Evolutionary conservation across 2,797 vertebrate species (phyloP).

Genomic region (Hoplostethus mediterraneus): DNA sequence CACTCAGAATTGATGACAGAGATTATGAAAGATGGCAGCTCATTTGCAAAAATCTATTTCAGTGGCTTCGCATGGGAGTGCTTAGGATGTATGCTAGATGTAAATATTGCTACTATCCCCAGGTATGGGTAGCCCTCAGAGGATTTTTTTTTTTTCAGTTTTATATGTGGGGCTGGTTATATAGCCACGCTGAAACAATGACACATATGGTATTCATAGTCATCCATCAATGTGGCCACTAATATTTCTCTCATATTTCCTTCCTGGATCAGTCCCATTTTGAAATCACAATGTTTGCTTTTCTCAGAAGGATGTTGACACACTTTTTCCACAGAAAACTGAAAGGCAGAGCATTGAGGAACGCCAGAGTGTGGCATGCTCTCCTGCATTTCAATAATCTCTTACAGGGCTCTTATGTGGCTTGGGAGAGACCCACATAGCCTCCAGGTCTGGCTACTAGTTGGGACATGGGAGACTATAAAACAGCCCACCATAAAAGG

Average conservation of each 20-base stretch:
- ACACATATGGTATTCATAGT: conserved; percentile 20
- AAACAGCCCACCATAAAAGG: conserved; percentile 40
- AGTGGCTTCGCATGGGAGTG: conserved; percentile 5
- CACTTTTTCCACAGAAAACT: conserved; percentile 56
- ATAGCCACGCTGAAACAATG: conserved; percentile 33
- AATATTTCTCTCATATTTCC: conserved; percentile 48
- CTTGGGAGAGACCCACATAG: conserved; percentile 41
- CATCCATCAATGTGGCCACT: conserved; percentile 22
- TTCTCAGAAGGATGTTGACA: conserved; percentile 58
- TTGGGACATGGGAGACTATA: conserved; percentile 38
- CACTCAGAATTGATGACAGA: background rate
- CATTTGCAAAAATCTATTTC: background rate
- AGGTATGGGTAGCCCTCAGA: conserved; percentile 13
- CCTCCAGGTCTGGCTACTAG: conserved; percentile 51
- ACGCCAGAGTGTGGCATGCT: conserved; percentile 35
- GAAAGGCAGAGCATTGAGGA: conserved; percentile 25
- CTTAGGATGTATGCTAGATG: background rate
- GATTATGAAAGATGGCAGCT: conserved; percentile 6
- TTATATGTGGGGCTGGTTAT: background rate
- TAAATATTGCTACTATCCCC: background rate
- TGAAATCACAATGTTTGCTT: conserved; percentile 50
- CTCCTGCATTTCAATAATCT: conserved; percentile 52
- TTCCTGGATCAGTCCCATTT: conserved; percentile 41
- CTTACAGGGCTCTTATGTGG: conserved; percentile 43
- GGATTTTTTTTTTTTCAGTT: background rate